phyloP scores from a whole-genome alignment of 2,888 invertebrate species.

The Tuberolachnus salignus region DNA sequence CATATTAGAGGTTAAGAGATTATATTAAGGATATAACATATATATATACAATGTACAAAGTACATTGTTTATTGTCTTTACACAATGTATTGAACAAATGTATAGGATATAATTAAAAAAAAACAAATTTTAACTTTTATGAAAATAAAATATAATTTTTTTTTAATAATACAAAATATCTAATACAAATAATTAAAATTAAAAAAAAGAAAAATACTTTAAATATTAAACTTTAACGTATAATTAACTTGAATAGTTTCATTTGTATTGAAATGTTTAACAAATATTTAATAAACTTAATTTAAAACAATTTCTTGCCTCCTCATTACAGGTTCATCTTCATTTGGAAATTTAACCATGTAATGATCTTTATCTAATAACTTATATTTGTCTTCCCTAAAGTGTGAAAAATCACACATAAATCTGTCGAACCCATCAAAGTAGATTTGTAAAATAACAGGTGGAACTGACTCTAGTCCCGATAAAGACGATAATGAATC shows the following conservation, averaged over 20 bases:
- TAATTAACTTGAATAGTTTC: not conserved
- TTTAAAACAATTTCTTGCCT: slow-evolving; percentile 40
- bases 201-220: not conserved
- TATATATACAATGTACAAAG: too few species aligned
- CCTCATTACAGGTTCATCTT: slow-evolving; percentile 38
- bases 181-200: not conserved
- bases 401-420: slow-evolving; percentile 69
- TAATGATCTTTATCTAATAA: slow-evolving; percentile 68
- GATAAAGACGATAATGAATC: slow-evolving; percentile 57
- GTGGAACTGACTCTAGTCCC: slow-evolving; percentile 69
- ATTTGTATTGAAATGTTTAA: not conserved
- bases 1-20: too few species aligned
- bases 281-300: slow-evolving; percentile 6
- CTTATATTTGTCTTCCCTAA: slow-evolving; percentile 70
- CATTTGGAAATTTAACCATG: slow-evolving; percentile 49
- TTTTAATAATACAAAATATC: too few species aligned
- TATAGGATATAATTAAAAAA: too few species aligned
- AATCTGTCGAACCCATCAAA: slow-evolving; percentile 72
- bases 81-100: too few species aligned
- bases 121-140: too few species aligned
- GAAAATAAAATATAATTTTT: too few species aligned
- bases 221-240: not conserved
- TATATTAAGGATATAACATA: too few species aligned
- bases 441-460: slow-evolving; percentile 76
- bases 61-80: too few species aligned